Base-by-base conservation (phyloP, 2,797 vertebrate genomes). In the Spea hammondii region DNA sequence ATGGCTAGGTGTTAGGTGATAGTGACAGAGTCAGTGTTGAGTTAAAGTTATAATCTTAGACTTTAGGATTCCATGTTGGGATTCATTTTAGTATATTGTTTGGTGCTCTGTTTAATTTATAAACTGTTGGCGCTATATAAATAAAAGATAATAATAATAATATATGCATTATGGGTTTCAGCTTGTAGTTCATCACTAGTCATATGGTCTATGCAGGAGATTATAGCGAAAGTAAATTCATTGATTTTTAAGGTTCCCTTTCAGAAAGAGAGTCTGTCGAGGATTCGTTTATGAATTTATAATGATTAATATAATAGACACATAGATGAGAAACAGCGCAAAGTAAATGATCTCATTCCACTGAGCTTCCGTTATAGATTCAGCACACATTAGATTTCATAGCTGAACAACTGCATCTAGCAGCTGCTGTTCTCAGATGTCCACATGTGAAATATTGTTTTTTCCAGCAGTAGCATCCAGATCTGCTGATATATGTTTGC, bases 381-480 rank as follows among this genome's bases (percentile, higher is more conserved):
- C 13, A n/a, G 72, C 45, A 65, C 14, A 70, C 60, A 69, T 32
- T 45, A 7, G 10, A 55, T 32, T 65, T 70, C 50, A 65, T 54
- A 65, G 45, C 5, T 76, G 66, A 79, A 69, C 72, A 71, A 74
- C 70, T 82, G 70, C 45, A 8, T 8, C 46, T n/a, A 69, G 51
- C 80, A 82, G 55, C 80, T 82, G 75, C 62, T 70, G 46, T 65
- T 70, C 65, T 71, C 55, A 57, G 70, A 77, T 74, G 80, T 77
- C 70, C n/a, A 55, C 59, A 74, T 69, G 49, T 78, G 50, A 69
- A 73, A 64, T 70, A 65, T 71, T 70, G 45, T 81, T 72, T 32
- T 32, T 77, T 77, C 72, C 64, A 72, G 53, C 65, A 82, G 79
- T 65, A 77, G 70, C 79, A 77, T 77, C 54, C 64, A 77, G 79